A percentile compares a stretch with the other conserved stretches of the same genome.
Evolutionary conservation across 2,113 vertebrate species (phyloP).

Genomic region (Lagopus muta): DNA sequence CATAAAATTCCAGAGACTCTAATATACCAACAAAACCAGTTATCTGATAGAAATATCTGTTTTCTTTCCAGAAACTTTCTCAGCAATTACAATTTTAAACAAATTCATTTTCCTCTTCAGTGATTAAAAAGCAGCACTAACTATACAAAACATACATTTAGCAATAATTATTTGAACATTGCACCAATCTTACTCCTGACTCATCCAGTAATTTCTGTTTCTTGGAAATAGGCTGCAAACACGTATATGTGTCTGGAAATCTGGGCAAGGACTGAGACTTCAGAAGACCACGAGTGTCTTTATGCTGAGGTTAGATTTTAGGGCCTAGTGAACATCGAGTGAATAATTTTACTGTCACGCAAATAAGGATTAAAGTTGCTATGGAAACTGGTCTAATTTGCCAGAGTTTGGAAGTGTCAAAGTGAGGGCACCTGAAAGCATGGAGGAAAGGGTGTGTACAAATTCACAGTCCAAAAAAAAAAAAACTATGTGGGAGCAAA

Average conservation of each 20-base stretch:
- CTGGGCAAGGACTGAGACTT: neutral
- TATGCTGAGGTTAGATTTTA: neutral
- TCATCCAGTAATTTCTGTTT: neutral
- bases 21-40: neutral
- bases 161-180: neutral
- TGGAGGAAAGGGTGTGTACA: neutral
- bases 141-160: neutral
- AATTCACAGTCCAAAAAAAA: neutral
- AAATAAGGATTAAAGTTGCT: slow-evolving; percentile 12
- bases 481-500: neutral
- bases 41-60: neutral
- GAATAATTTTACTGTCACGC: neutral
- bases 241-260: neutral
- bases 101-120: neutral
- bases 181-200: neutral
- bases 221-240: neutral
- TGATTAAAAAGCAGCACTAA: neutral
- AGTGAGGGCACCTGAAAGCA: neutral
- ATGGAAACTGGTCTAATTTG: slow-evolving; percentile 16
- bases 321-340: neutral
- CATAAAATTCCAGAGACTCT: neutral
- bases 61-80: neutral
- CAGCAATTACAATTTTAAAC: neutral
- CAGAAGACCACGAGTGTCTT: neutral
- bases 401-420: neutral